Evolutionary conservation across 2,888 invertebrate genomes (phyloP).

Genomic region (Corbicula japonica): DNA sequence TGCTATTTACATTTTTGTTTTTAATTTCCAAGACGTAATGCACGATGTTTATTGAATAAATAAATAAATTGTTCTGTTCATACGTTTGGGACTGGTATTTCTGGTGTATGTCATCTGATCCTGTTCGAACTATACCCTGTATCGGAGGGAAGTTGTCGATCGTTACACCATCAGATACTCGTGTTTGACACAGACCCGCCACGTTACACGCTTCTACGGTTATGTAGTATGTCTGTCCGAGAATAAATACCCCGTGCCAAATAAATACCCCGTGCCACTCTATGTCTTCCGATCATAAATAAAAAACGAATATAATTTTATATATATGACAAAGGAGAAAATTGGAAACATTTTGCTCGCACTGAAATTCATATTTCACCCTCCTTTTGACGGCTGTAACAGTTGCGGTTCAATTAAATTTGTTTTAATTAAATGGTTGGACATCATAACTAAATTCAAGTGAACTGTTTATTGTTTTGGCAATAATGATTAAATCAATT

Average conservation of each 20-base stretch:
- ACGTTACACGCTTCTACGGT: slow-evolving; percentile 69
- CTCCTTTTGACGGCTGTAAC: too few relatives aligned
- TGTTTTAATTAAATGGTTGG: too few relatives aligned
- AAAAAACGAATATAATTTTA: too few relatives aligned
- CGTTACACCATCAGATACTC: slow-evolving; percentile 65
- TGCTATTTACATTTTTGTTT: background rate
- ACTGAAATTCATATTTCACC: too few relatives aligned
- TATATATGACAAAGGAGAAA: too few relatives aligned
- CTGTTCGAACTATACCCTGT: slow-evolving; percentile 60
- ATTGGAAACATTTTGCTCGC: too few relatives aligned
- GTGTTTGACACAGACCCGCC: slow-evolving; percentile 59
- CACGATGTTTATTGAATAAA: background rate
- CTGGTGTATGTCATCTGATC: slow-evolving; percentile 39
- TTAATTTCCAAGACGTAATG: background rate
- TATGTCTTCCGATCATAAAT: too few relatives aligned
- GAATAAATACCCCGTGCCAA: slow-evolving; percentile 57
- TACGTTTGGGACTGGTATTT: slow-evolving; percentile 49
- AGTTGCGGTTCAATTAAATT: too few relatives aligned
- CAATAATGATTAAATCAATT: too few relatives aligned
- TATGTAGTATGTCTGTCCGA: slow-evolving; percentile 62
- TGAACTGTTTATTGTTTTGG: too few relatives aligned
- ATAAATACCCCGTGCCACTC: slow-evolving; percentile 49
- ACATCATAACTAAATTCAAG: too few relatives aligned
- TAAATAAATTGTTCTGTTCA: background rate
- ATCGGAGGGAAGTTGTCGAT: slow-evolving; percentile 70